These are phyloP conservation scores for Hypotaenidia philippensis DNA, from an alignment of 2,797 vertebrate genomes.

Conservation along the genomic window DNA sequence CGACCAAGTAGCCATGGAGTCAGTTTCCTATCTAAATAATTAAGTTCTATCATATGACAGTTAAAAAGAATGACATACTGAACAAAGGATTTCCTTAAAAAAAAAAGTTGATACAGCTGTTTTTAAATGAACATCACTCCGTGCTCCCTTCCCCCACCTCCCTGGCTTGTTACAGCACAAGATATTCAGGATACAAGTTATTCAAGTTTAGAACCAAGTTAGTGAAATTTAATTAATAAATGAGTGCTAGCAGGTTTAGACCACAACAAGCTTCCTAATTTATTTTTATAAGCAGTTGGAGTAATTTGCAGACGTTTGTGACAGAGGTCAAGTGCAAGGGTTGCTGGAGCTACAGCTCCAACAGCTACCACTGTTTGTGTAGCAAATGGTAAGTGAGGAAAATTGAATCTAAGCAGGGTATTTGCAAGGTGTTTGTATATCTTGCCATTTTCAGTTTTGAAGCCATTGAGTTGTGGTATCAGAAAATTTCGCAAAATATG, in stretches of 20 bases:
- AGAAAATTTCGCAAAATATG: not conserved
- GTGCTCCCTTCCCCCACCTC: not conserved
- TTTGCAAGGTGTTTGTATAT: not conserved
- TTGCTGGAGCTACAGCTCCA: not conserved
- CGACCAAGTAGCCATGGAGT: not conserved
- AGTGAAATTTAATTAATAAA: slow-evolving; percentile 38
- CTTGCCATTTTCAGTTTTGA: not conserved
- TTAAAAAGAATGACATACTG: not conserved
- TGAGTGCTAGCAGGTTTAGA: not conserved
- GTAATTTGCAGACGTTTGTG: not conserved
- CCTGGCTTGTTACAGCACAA: not conserved
- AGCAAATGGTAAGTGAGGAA: not conserved
- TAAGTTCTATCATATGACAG: not conserved
- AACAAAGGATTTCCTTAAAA: slow-evolving; percentile 17
- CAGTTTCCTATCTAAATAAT: not conserved
- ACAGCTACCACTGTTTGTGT: not conserved
- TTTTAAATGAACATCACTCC: not conserved
- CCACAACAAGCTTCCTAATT: not conserved
- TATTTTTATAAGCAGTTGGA: slow-evolving; percentile 11
- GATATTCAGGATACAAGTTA: not conserved
- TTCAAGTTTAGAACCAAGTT: slow-evolving; percentile 43
- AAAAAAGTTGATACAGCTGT: not conserved
- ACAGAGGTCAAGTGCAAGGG: not conserved
- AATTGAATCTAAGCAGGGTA: not conserved
- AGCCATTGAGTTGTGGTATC: not conserved